phyloP scores from a whole-genome alignment of 2,888 invertebrate genomes.

The Rutpela maculata region DNA sequence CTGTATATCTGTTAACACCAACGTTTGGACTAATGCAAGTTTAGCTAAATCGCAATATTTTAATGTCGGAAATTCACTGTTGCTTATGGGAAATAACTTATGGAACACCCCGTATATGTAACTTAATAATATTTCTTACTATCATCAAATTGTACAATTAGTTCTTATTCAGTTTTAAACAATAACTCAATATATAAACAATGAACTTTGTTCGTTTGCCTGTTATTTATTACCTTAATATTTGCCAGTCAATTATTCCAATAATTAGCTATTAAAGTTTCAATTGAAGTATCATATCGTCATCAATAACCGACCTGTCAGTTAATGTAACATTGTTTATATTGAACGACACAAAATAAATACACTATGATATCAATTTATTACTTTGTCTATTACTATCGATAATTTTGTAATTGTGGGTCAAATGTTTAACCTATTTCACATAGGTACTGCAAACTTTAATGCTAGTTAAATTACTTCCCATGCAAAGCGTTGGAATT shows the following conservation, averaged over 20 bases:
- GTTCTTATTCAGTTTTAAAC: no score
- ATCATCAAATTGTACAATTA: no score
- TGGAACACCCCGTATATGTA: no score
- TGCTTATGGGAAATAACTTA: no score
- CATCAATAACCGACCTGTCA: neutral
- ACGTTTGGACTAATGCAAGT: no score
- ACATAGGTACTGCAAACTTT: constrained; percentile 15
- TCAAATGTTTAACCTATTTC: constrained; percentile 24
- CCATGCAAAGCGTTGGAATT: constrained; percentile 26
- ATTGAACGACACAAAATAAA: neutral
- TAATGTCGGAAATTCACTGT: no score
- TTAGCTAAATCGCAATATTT: no score
- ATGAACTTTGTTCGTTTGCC: neutral
- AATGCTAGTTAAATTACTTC: constrained; percentile 25
- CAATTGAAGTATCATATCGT: neutral
- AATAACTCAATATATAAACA: neutral
- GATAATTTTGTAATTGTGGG: constrained; percentile 16
- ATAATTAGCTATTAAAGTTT: neutral
- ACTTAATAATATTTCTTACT: no score
- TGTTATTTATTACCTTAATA: neutral
- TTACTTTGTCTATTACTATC: neutral
- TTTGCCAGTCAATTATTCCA: neutral
- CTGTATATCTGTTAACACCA: no score
- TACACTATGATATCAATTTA: neutral
- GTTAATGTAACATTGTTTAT: neutral